phyloP scores from a whole-genome alignment of 2,797 vertebrate genomes.

The Acrocephalus scirpaceus region DNA sequence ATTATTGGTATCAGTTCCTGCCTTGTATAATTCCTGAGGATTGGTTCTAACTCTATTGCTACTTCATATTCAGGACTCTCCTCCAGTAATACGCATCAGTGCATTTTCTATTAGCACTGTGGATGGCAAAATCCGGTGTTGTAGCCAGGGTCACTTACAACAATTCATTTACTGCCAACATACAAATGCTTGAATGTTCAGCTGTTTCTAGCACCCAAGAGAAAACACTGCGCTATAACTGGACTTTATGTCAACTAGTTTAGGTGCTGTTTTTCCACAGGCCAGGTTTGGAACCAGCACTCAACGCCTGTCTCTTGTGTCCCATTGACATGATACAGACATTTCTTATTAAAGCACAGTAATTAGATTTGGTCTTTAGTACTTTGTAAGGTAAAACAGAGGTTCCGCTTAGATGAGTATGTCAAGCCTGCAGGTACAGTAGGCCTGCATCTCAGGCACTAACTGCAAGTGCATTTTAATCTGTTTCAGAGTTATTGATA shows the following conservation, averaged over 20 bases:
- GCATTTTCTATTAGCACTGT: constrained; percentile 32
- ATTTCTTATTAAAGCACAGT: constrained; percentile 30
- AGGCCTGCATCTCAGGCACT: background rate
- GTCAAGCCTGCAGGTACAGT: background rate
- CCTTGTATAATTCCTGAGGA: background rate
- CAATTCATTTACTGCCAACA: constrained; percentile 21
- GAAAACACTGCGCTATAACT: constrained; percentile 32
- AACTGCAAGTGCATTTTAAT: background rate
- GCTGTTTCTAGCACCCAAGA: constrained; percentile 17
- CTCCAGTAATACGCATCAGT: constrained; percentile 2
- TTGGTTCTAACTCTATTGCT: background rate
- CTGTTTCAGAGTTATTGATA: background rate
- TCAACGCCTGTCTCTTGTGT: background rate
- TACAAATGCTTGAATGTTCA: constrained; percentile 9
- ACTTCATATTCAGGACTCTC: background rate
- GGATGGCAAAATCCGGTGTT: background rate
- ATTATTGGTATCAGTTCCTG: background rate
- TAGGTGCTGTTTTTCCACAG: constrained; percentile 44
- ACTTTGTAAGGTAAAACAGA: constrained; percentile 49
- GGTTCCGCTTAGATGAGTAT: background rate
- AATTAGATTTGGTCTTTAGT: constrained; percentile 61
- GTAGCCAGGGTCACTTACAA: constrained; percentile 21
- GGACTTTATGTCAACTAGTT: constrained; percentile 31
- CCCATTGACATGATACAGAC: constrained; percentile 2
- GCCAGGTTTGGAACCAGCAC: background rate